Percentiles rank a stretch among this genome's conserved stretches.
phyloP scores from a whole-genome alignment of 1,140 invertebrate species.

The Stenopsyche tienmushanensis region DNA sequence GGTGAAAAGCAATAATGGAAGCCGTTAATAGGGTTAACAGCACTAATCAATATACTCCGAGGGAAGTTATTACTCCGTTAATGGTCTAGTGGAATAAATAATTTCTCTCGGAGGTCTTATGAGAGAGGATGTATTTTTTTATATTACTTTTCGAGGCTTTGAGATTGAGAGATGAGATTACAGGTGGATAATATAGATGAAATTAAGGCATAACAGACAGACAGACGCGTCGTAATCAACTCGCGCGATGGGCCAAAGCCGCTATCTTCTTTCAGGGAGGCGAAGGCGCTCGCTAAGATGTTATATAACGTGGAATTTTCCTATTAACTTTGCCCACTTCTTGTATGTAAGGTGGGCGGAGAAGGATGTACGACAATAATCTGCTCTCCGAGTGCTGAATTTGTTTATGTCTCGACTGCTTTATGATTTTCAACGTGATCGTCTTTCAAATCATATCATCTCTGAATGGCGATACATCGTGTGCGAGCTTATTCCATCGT shows the following conservation, averaged over 20 bases:
- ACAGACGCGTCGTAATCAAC: neutral
- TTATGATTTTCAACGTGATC: constrained; percentile 14
- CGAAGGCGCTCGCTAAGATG: neutral
- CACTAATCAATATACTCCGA: no score
- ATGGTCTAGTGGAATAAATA: no score
- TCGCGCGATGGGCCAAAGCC: no score
- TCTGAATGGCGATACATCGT: no score
- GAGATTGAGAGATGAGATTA: neutral
- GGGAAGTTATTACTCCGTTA: no score
- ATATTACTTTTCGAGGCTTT: neutral
- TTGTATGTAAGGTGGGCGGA: neutral
- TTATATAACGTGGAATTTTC: neutral
- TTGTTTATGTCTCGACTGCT: neutral
- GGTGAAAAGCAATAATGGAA: no score
- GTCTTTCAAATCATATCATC: constrained; percentile 3
- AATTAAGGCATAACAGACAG: no score
- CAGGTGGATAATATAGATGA: neutral
- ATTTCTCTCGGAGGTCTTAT: no score
- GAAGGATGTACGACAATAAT: neutral
- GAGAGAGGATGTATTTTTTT: neutral
- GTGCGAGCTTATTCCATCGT: no score
- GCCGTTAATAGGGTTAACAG: no score
- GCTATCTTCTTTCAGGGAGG: no score
- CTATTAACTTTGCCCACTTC: neutral
- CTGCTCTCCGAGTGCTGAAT: neutral